phyloP scores from a whole-genome alignment of 37 sponge, comb jelly and placozoan genomes.

The Diacarnus erythraeanus region DNA sequence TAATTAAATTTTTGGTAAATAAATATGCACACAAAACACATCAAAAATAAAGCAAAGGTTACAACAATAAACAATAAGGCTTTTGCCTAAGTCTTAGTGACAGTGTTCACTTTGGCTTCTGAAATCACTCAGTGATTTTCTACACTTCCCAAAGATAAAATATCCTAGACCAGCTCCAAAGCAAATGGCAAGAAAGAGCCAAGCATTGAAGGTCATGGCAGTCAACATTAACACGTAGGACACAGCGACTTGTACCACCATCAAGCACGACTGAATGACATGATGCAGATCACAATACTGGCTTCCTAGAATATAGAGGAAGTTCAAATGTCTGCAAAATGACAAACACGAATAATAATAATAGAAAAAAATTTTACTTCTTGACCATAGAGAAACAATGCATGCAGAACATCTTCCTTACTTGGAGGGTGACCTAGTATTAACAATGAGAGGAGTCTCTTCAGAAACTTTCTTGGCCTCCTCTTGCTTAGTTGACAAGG shows the following conservation, averaged over 20 bases:
- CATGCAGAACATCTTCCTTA: background rate
- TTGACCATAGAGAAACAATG: background rate
- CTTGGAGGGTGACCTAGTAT: background rate
- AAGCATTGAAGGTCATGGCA: slow-evolving; percentile 93
- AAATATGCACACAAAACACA: no score
- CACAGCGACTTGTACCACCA: slow-evolving; percentile 68
- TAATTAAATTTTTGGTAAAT: no score
- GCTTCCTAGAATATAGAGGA: no score
- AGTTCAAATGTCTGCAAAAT: no score
- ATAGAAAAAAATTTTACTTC: background rate
- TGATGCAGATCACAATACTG: slow-evolving; percentile 18
- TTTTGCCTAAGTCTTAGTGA: slow-evolving; percentile 12
- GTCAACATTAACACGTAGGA: slow-evolving; percentile 91
- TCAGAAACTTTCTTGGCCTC: no score
- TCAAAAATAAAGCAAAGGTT: no score
- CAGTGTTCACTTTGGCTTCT: slow-evolving; percentile 11
- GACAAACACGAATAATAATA: background rate
- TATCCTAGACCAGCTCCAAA: slow-evolving; percentile 87
- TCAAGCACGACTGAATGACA: slow-evolving; percentile 58
- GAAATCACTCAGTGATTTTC: background rate
- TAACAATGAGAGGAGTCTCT: no score
- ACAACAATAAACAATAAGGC: no score
- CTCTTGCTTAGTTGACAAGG: background rate
- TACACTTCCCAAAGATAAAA: slow-evolving; percentile 56
- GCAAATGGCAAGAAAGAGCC: slow-evolving; percentile 84